Percentiles rank a stretch among this genome's conserved stretches.
phyloP scores from a whole-genome alignment of 2,113 vertebrate genomes.

The Columba janthina region DNA sequence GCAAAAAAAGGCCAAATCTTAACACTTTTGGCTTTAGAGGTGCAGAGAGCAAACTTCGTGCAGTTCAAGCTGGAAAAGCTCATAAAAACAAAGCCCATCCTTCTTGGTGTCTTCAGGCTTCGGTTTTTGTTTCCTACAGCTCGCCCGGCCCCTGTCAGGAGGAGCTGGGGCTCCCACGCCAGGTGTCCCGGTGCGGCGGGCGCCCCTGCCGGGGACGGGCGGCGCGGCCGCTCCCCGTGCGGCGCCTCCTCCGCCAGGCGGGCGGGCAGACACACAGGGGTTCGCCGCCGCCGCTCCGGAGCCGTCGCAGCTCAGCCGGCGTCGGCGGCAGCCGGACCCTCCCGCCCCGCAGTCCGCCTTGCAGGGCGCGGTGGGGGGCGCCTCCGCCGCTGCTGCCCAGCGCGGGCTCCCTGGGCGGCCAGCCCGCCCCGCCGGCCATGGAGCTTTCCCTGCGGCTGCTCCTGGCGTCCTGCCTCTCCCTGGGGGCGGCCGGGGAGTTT shows the following conservation, averaged over 20 bases:
- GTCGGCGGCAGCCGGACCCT: not conserved
- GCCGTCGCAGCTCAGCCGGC: not conserved
- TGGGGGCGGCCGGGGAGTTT: constrained; percentile 82
- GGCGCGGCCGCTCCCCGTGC: constrained; percentile 22
- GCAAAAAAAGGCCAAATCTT: not conserved
- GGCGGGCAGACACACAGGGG: not conserved
- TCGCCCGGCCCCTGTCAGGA: no score
- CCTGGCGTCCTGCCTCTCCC: constrained; percentile 76
- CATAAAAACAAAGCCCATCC: not conserved
- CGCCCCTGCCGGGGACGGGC: constrained; percentile 18
- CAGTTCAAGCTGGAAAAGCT: no score
- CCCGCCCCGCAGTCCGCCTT: not conserved
- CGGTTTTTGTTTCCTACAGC: not conserved
- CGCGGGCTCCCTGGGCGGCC: not conserved
- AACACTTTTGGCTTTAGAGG: rapidly evolving
- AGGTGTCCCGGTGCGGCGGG: not conserved
- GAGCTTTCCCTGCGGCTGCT: constrained; percentile 42
- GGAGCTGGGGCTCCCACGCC: not conserved
- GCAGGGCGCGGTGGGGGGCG: not conserved
- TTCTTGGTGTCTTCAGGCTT: rapidly evolving
- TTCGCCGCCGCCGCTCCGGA: not conserved
- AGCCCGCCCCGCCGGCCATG: not conserved
- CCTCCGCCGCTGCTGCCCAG: not conserved
- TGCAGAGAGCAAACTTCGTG: not conserved
- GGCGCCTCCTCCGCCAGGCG: constrained; percentile 47